Evolutionary conservation across 2,113 vertebrate genomes (phyloP), one percentile per base, ranked within the genome.

Genomic region (Dipodomys ordii): DNA sequence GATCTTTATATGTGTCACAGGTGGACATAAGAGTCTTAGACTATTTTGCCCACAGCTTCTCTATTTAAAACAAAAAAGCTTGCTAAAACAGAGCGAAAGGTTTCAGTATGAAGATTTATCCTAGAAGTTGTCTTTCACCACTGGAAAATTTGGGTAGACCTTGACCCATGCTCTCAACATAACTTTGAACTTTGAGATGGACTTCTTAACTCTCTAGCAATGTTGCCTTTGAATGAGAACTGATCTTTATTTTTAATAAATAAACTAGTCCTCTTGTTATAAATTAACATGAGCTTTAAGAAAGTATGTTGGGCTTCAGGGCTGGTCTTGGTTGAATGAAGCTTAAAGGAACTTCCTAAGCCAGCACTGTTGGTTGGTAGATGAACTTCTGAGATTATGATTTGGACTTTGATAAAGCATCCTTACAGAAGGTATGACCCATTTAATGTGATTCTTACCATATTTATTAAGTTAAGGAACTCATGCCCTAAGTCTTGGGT

Each of bases 401-500:
- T 79, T 84, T 44, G 95, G 74, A 92, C 79, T 94, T 84, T 91
- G 78, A 90, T 18, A 71, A 92, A 20, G 60, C 68, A 80, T 81
- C 60, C 27, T 72, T 83, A 76, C 27, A 86, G 62, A 90, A 77
- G 57, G 30, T 25, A 1, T 86, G 69, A 65, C 12, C 71, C 30
- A 68, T 74, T 90, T 64, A 91, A 92, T 90, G 67, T 82, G 12
- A 69, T 90, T 94, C 98, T 99, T 82, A 99, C 99, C 98, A 98
- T 98, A 93, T 96, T 97, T 94, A 98, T 95, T 94, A 98, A 98
- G 97, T 98, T 97, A 94, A 99, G 97, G 95, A 98, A 98, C 89
- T 95, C 96, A 86, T 96, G 97, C 27, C 98, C 98, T 85, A 98
- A 96, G 77, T 98, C 98, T 97, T 99, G 97, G 1, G 98, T 97